Evolutionary conservation across 2,797 vertebrate genomes (phyloP).

Genomic region (Poeciliopsis paucimaculata): DNA sequence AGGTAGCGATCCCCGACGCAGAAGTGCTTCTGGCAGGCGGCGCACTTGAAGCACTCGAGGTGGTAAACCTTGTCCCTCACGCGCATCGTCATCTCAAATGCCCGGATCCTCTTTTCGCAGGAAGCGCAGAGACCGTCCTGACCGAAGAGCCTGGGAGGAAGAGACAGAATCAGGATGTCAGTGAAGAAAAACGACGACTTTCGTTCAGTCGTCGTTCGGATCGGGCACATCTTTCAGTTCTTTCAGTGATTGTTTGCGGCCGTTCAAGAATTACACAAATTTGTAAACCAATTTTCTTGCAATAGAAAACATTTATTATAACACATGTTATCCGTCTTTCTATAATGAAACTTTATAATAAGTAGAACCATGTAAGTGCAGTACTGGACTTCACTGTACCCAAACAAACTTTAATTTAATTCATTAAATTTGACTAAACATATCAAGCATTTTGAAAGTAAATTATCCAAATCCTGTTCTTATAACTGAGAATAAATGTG

Average conservation of each 20-base stretch:
- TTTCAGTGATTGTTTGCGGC: too few species aligned
- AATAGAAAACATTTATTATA: too few species aligned
- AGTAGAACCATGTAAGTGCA: too few species aligned
- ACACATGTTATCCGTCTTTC: too few species aligned
- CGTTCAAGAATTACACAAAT: too few species aligned
- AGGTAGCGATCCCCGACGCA: constrained; percentile 98
- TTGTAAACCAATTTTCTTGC: too few species aligned
- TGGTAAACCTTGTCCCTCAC: constrained; percentile 99
- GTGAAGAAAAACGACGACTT: not conserved
- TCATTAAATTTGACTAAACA: not conserved
- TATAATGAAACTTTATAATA: too few species aligned
- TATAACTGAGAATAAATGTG: not conserved
- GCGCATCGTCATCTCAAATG: constrained; percentile 99
- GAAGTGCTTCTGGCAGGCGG: constrained; percentile 99
- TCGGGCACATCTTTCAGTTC: not conserved
- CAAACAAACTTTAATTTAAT: too few species aligned
- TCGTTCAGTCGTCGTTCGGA: not conserved
- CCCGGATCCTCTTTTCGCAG: constrained; percentile 97
- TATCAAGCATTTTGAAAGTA: not conserved
- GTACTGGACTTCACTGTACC: too few species aligned
- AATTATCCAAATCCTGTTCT: not conserved
- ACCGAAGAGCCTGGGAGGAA: constrained; percentile 89
- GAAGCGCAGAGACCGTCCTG: constrained; percentile 97
- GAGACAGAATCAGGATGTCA: not conserved
- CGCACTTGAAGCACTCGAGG: constrained; percentile 98